These are phyloP conservation scores for Chascanopsetta lugubris DNA, from an alignment of 2,113 vertebrate genomes.

Conservation along the genomic window DNA sequence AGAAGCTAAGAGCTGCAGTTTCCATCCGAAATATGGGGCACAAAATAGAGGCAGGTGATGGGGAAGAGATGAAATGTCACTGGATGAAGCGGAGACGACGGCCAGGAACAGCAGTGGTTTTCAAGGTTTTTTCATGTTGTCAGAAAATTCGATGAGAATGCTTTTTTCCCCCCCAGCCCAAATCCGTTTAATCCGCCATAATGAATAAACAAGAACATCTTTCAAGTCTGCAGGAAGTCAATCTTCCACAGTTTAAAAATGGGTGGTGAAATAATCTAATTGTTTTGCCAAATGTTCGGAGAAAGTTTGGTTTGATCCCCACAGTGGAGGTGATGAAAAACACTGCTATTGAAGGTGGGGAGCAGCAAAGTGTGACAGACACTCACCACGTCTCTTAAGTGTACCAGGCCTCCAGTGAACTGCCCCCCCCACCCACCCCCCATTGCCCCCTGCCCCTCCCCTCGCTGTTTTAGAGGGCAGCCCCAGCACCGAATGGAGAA, in stretches of 20 bases:
- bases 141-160: neutral
- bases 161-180: neutral
- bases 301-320: neutral
- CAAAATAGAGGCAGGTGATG: neutral
- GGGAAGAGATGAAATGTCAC: neutral
- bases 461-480: conserved; percentile 78
- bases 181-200: neutral
- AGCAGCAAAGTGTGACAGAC: conserved; percentile 41
- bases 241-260: conserved; percentile 21
- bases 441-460: conserved; percentile 30
- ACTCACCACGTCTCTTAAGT: conserved; percentile 80
- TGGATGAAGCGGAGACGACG: conserved; percentile 12
- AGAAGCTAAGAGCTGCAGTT: conserved; percentile 67
- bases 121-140: conserved; percentile 32
- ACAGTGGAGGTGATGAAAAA: conserved; percentile 57
- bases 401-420: conserved; percentile 54
- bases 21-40: conserved; percentile 28
- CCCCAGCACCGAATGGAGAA: conserved; percentile 84
- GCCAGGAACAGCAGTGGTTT: conserved; percentile 56
- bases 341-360: conserved; percentile 52
- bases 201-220: neutral
- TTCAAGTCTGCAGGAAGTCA: neutral
- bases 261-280: conserved; percentile 9
- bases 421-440: conserved; percentile 37
- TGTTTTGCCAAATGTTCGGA: conserved; percentile 20